Evolutionary conservation across 2,797 vertebrate species (phyloP).

Genomic region (Syndactyla subalaris): DNA sequence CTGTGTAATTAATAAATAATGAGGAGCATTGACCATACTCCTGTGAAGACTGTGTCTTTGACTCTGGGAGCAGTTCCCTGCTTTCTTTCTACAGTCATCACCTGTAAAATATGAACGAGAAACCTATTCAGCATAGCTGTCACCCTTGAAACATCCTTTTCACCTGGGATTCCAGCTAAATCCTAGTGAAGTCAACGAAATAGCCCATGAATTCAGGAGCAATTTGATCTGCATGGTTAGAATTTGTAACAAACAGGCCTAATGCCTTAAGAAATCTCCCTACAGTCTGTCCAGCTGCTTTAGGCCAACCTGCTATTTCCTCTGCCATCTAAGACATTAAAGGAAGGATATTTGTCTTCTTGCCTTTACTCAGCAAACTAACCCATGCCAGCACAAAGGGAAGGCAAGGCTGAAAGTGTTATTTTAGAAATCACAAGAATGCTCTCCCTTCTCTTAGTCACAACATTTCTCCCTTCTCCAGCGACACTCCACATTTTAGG

Average conservation of each 20-base stretch:
- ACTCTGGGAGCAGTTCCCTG: no score
- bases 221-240: neutral
- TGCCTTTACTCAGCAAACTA: neutral
- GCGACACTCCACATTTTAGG: neutral
- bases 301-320: neutral
- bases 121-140: neutral
- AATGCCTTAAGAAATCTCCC: neutral
- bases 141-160: neutral
- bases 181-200: neutral
- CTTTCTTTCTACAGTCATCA: no score
- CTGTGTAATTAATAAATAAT: no score
- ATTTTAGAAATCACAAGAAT: neutral
- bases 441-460: neutral
- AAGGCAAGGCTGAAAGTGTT: neutral
- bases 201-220: neutral
- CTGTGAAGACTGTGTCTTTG: no score
- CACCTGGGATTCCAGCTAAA: neutral
- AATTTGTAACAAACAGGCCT: neutral
- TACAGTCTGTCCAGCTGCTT: neutral
- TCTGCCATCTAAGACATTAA: accelerated
- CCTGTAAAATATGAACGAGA: neutral
- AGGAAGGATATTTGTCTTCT: neutral
- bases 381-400: accelerated
- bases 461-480: neutral
- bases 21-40: no score